These are phyloP conservation scores for Sciurus carolinensis DNA, from an alignment of 2,797 vertebrate genomes.

Conservation along the genomic window DNA sequence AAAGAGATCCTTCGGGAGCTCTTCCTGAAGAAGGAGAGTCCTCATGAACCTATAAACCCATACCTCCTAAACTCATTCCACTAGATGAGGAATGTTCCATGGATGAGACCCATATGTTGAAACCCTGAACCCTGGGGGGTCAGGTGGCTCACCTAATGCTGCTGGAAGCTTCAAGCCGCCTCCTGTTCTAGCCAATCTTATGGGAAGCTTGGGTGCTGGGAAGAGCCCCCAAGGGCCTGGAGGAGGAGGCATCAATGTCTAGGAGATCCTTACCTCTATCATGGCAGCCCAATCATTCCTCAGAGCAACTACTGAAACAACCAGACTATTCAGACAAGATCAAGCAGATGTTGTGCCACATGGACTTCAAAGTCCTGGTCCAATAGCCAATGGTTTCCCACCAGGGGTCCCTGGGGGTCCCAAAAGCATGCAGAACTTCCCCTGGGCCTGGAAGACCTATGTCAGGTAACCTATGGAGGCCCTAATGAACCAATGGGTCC, in stretches of 20 bases:
- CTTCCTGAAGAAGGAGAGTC: constrained; percentile 96
- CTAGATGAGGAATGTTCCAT: constrained; percentile 95
- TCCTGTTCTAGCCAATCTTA: constrained; percentile 96
- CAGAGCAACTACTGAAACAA: constrained; percentile 96
- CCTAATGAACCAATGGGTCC: constrained; percentile 87
- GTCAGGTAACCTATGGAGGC: constrained; percentile 87
- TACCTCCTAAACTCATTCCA: constrained; percentile 96
- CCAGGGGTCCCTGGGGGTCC: constrained; percentile 87
- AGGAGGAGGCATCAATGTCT: constrained; percentile 93
- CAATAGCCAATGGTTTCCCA: constrained; percentile 94
- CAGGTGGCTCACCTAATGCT: constrained; percentile 89
- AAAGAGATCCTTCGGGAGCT: constrained; percentile 98
- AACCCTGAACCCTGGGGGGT: constrained; percentile 88
- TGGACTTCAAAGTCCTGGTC: constrained; percentile 93
- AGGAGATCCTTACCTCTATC: constrained; percentile 97
- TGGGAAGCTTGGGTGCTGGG: constrained; percentile 93
- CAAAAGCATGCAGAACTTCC: constrained; percentile 93
- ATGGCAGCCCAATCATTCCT: constrained; percentile 94
- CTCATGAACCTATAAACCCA: constrained; percentile 96
- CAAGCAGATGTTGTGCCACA: constrained; percentile 94
- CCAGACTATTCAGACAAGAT: constrained; percentile 97
- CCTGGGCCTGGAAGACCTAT: constrained; percentile 91
- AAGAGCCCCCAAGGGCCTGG: constrained; percentile 87
- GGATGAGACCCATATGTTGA: constrained; percentile 92
- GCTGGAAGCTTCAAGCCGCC: constrained; percentile 93